Evolutionary conservation across 2,113 vertebrate genomes (phyloP), one percentile per base, ranked within the genome.

Genomic region (Ceratotherium simum): DNA sequence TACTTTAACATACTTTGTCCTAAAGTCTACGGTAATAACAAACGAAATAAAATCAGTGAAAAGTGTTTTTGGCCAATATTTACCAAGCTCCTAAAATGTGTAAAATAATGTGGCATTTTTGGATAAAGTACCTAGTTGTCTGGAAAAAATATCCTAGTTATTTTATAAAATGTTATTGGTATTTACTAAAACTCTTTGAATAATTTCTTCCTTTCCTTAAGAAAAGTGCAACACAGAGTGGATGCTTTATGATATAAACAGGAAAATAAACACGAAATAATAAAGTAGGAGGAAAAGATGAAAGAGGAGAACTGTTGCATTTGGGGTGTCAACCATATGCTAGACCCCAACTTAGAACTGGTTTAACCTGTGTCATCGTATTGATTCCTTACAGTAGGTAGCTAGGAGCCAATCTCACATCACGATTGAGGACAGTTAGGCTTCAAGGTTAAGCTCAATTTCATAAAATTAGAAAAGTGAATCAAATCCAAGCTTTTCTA

Each of bases 231-330:
- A 62, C 18, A 5, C 6, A 54, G 18, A 8, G 6, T 36, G 54
- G 7, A 14, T 70, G 73, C 25, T 95, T 18, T 85, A 48, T 58
- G 48, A 90, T 88, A 81, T 91, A 78, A 87, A 94, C 0, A 64
- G 46, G 25, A 70, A 97, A 96, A 88, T 60, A 93, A 90, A 84
- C 69, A 95, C 46, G 75, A 86, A 89, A 82, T 95, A 70, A 56
- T 51, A 64, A 94, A 91, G 2, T 17, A 90, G 33, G 23, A 8
- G 9, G 4, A 31, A 81, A 69, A 56, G 18, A 65, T 48, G 17
- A 64, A 31, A 81, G 16, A 36, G 84, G 25, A 39, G 16, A 90
- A 64, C 12, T 56, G 3, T 60, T 70, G 18, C n/a, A 88, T 51
- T 79, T 62, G 17, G 14, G 36, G 2, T 85, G 0, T 4, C 25